Evolutionary conservation across 2,888 invertebrate genomes (phyloP).

Genomic region (Lapara coniferarum): DNA sequence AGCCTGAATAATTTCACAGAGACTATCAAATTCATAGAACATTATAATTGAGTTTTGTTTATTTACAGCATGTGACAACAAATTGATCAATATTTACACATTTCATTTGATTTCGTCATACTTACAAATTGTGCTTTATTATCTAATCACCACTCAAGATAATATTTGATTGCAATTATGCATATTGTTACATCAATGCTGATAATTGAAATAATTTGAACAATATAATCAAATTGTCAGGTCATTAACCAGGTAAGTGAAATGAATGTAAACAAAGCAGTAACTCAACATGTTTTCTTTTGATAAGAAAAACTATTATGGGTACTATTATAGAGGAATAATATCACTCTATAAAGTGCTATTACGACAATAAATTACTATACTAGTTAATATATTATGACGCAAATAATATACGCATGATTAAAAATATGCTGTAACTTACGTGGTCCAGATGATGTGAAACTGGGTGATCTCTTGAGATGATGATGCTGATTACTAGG

Average conservation of each 20-base stretch:
- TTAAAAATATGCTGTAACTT: constrained; percentile 41
- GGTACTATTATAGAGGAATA: background rate
- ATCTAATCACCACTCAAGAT: constrained; percentile 2
- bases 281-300: constrained; percentile 1
- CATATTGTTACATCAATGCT: background rate
- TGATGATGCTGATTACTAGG: constrained; percentile 62
- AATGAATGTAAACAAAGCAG: background rate
- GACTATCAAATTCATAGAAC: too few species aligned
- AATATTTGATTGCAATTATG: background rate
- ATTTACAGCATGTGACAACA: too few species aligned
- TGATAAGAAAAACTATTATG: constrained; percentile 2
- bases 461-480: constrained; percentile 76
- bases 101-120: background rate
- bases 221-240: background rate
- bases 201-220: background rate
- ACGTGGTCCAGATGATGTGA: constrained; percentile 62
- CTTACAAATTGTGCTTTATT: background rate
- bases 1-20: too few species aligned
- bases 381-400: background rate
- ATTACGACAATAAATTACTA: background rate
- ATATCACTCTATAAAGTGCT: background rate
- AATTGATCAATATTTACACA: background rate
- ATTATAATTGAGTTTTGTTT: too few species aligned
- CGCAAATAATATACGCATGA: too few species aligned
- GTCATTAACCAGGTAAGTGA: background rate